Evolutionary conservation across 2,888 invertebrate genomes (phyloP).

Genomic region (Aradus depressus): DNA sequence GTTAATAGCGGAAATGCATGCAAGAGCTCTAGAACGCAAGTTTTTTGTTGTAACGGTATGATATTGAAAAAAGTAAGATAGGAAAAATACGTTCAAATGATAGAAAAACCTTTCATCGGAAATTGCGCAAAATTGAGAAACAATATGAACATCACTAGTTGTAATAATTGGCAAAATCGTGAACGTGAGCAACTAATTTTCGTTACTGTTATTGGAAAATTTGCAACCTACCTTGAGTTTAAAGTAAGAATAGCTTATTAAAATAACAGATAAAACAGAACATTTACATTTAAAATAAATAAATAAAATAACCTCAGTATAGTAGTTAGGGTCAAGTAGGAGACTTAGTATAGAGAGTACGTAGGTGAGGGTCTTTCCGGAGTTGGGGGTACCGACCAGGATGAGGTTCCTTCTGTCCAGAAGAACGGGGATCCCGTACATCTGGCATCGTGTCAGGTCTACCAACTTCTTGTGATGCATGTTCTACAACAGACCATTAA

Average conservation of each 20-base stretch:
- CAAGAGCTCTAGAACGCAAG: no score
- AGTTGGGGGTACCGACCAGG: slow-evolving; percentile 45
- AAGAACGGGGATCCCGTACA: slow-evolving; percentile 18
- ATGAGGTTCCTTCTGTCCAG: slow-evolving; percentile 41
- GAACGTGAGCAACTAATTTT: no score
- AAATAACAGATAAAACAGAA: not conserved
- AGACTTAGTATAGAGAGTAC: slow-evolving; percentile 53
- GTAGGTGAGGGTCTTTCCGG: slow-evolving; percentile 62
- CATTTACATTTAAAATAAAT: not conserved
- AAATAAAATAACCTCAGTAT: slow-evolving; percentile 33
- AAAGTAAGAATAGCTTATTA: not conserved
- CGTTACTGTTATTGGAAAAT: no score
- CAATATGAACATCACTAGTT: no score
- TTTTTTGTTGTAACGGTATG: no score
- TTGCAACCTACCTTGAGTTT: not conserved
- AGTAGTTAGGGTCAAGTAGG: slow-evolving; percentile 40
- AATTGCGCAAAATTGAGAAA: no score
- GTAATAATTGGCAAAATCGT: no score
- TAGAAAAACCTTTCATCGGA: no score
- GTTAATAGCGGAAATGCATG: no score
- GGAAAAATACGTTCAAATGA: no score
- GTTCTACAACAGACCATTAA: slow-evolving; percentile 7
- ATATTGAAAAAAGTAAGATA: no score
- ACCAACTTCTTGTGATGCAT: slow-evolving; percentile 1
- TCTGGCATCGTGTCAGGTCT: slow-evolving; percentile 19